Base-by-base conservation (phyloP, 1,140 invertebrate species). In the Trichoplusia ni region DNA sequence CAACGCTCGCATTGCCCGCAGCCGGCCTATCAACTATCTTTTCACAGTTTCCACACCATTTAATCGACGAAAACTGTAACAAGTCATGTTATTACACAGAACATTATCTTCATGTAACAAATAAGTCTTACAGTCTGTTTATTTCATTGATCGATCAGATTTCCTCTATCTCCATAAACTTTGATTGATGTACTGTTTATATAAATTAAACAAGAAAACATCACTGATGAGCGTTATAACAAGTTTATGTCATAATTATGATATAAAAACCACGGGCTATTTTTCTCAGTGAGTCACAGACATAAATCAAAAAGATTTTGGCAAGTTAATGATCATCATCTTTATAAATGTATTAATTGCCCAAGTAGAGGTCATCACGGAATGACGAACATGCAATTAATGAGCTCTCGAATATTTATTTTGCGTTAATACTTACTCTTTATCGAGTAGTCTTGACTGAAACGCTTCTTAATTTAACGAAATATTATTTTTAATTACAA, bases 11-110 rank as follows among this genome's bases (percentile, higher is more conserved):
- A n/a, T n/a, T 40, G 46, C 29, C 49, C 60, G 33, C 60, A 51
- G 16, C 16, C 16, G 29, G 56, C 42, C 69, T 75, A 75, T 78
- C 70, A 68, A 73, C 59, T 65, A 79, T 80, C 75, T 78, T 75
- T 77, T 76, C 67, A 72, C 64, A 67, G 60, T 82, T 84, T 86
- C 80, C 77, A 73, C 60, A 9, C 76, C 80, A 81, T 84, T 86
- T 73, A 75, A 76, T 47, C 63, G 37, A 37, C 75, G 71, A 74
- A 81, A 74, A 72, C 53, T 62, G 35, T 53, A 42, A 67, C 51
- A 54, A 69, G 44, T 49, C 47, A 66, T 54, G 62, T 61, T 59
- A 65, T 67, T 69, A 69, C 51, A 54, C 19, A 47, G 40, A 51
- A 63, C 53, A 62, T 73, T 69, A 73, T 66, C 54, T 69, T 11